Percentiles rank a stretch among this genome's conserved stretches.
These are phyloP conservation scores for Onychorhynchus coronatus DNA, from an alignment of 2,113 vertebrate genomes.

Conservation along the genomic window DNA sequence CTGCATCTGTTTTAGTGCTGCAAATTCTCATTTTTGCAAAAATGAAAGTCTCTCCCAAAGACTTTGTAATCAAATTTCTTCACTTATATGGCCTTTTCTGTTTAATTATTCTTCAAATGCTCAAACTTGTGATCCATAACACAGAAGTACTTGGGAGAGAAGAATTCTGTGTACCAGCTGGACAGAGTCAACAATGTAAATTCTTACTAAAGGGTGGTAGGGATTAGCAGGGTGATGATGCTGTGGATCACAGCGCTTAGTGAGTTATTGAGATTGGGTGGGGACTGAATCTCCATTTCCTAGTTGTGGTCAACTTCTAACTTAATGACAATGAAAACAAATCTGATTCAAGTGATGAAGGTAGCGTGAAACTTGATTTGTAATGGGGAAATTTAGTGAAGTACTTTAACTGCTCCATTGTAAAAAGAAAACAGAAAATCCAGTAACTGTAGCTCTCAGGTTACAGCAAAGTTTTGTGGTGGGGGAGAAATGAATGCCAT, in stretches of 20 bases:
- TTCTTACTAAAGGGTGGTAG: not conserved
- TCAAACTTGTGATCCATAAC: not conserved
- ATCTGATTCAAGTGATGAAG: not conserved
- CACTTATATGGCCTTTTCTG: accelerated
- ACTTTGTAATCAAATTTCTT: not conserved
- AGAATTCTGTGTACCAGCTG: not conserved
- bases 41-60: not conserved
- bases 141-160: not conserved
- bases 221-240: not conserved
- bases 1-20: not conserved
- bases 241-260: not conserved
- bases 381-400: not conserved
- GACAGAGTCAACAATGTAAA: not conserved
- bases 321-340: not conserved
- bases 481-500: not conserved
- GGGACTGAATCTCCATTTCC: not conserved
- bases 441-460: not conserved
- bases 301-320: not conserved
- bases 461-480: not conserved
- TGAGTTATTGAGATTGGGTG: not conserved
- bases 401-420: not conserved
- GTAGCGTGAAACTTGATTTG: not conserved
- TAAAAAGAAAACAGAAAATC: not conserved
- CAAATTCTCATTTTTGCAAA: not conserved
- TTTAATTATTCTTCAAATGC: not conserved